Conservation (phyloP, 2,113 vertebrate genomes). For the Cephalopholis sonnerati region DNA sequence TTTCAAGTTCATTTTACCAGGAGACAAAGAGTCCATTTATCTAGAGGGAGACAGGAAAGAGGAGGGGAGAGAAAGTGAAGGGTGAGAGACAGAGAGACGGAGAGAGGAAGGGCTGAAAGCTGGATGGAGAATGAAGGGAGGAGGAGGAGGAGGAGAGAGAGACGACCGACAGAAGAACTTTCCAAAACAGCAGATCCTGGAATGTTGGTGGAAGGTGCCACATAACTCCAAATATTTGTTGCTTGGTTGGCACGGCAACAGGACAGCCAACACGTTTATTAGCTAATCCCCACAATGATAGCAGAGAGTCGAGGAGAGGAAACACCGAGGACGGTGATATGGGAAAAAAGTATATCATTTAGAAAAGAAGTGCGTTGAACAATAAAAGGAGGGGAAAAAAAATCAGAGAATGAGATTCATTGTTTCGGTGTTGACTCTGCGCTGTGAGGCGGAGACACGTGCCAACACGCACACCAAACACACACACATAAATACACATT, state of each 20-base stretch:
- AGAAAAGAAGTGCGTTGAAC: neutral
- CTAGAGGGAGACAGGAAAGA: constrained; percentile 32
- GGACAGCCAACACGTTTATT: constrained; percentile 84
- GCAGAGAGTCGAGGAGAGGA: constrained; percentile 22
- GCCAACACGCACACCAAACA: constrained; percentile 11
- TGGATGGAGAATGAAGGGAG: constrained; percentile 57
- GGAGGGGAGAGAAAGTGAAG: constrained; percentile 80
- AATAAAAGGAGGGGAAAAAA: neutral
- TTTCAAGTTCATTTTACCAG: constrained; percentile 80
- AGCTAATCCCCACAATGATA: constrained; percentile 81
- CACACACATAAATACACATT: neutral
- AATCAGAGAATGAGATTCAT: constrained; percentile 1
- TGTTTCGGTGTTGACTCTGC: constrained; percentile 59
- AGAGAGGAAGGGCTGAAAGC: constrained; percentile 53
- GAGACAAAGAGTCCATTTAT: constrained; percentile 84
- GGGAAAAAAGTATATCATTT: neutral
- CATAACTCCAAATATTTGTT: constrained; percentile 95
- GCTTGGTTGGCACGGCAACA: constrained; percentile 88
- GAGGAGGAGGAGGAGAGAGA: constrained; percentile 64
- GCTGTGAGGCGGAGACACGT: constrained; percentile 44
- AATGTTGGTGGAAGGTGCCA: constrained; percentile 93
- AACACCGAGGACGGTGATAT: constrained; percentile 17
- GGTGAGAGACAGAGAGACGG: constrained; percentile 26
- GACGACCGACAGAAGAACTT: constrained; percentile 84
- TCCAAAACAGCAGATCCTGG: constrained; percentile 90